Evolutionary conservation across 2,797 vertebrate species (phyloP), one percentile per base, ranked within the genome.

Genomic region (Malurus leucopterus): DNA sequence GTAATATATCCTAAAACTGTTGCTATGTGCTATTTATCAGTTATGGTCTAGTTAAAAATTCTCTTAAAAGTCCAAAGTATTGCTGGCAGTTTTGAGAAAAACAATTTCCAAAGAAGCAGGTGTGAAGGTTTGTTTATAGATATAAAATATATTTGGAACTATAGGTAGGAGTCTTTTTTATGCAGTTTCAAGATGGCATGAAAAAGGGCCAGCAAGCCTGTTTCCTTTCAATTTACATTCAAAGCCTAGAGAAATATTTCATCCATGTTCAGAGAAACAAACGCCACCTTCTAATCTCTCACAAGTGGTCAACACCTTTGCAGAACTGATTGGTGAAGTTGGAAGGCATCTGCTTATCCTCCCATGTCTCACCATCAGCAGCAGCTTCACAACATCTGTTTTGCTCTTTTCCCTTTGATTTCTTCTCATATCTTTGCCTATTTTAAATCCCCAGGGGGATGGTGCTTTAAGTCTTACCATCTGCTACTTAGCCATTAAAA

Each of bases 191-290:
- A 79, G 71, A 54, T 0, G n/a, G 29, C 71, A 71, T 41, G 32
- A 68, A 76, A 89, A 90, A 47, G 29, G 26, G 8, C 13, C 30
- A 61, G 34, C 18, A 50, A 81, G 41, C 24, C 43, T 15, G 9
- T 46, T 86, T 77, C 50, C 90, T 94, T 95, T 92, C 81, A 88
- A 86, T 86, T 82, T 89, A 20, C 27, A 64, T 91, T 94, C 84
- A 94, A 92, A 95, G 84, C 41, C 50, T 23, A 76, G 29, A 30
- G 32, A 92, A 88, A 74, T 62, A 93, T 91, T 92, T 94, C 62
- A 94, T 93, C 69, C 68, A 10, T 17, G 47, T 93, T 94, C 88
- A 92, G 86, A 92, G 81, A 74, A 84, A 71, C 12, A 90, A 95
- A 63, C 4, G 1, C 27, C 46, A n/a, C 41, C 27, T 0, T 58